Conservation (phyloP, 2,113 vertebrate species). For the Tricholaema leucomelas region DNA sequence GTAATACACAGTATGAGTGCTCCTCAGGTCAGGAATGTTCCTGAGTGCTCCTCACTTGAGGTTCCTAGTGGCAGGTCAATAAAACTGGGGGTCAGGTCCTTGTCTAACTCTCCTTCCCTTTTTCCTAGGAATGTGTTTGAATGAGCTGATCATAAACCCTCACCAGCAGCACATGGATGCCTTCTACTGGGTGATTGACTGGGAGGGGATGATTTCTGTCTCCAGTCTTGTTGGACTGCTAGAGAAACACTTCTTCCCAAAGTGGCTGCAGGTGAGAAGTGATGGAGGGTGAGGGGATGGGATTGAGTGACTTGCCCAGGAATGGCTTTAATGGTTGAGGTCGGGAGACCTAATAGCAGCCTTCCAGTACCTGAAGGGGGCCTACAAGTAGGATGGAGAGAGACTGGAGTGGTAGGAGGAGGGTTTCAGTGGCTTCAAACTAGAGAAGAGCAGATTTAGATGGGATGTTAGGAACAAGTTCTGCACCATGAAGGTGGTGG, state of each 20-base stretch:
- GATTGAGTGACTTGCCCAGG: neutral
- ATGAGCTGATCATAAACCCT: slow-evolving; percentile 93
- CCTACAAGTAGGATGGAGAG: too few relatives aligned
- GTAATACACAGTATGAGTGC: rapidly evolving
- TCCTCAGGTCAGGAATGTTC: rapidly evolving
- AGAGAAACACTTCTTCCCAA: slow-evolving; percentile 97
- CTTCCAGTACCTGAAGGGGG: too few relatives aligned
- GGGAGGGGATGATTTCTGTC: slow-evolving; percentile 96
- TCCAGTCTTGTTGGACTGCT: slow-evolving; percentile 92
- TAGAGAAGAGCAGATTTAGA: too few relatives aligned
- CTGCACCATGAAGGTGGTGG: too few relatives aligned
- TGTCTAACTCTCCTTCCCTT: neutral
- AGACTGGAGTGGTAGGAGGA: too few relatives aligned
- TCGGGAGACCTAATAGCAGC: too few relatives aligned
- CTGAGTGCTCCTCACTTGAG: too few relatives aligned
- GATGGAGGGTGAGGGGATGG: neutral
- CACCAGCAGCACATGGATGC: slow-evolving; percentile 98
- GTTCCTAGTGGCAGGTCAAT: too few relatives aligned
- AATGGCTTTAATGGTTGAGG: neutral
- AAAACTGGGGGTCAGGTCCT: neutral
- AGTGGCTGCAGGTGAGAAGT: slow-evolving; percentile 92
- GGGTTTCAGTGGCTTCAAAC: too few relatives aligned
- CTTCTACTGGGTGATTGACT: slow-evolving; percentile 96
- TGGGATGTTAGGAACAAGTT: too few relatives aligned
- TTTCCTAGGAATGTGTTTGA: slow-evolving; percentile 87